Evolutionary conservation across 1,140 invertebrate genomes (phyloP), one percentile per base, ranked within the genome.

Genomic region (Branchinecta lindahli): DNA sequence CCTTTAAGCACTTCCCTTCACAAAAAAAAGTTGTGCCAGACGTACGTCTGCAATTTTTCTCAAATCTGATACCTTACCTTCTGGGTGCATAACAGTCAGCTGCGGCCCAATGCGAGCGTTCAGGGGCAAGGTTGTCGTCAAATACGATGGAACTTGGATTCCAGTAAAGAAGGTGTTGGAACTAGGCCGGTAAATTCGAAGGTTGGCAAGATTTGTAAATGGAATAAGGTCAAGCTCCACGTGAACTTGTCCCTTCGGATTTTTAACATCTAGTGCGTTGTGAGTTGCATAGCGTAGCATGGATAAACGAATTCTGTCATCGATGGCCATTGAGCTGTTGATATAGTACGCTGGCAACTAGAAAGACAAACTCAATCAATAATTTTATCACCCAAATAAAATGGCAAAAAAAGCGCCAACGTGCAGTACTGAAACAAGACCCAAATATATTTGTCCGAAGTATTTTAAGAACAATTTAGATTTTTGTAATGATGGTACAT

Each of bases 111-210:
- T 4, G 2, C 52, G 12, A 61, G 52, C 52, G 18, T 61, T 61
- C 52, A 61, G 18, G 18, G 52, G 52, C 18, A 61, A 20, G 12
- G 52, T 61, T 2, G 12, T 61, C 52, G 12, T 12, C 12, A 61
- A 20, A 61, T 15, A 61, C 4, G 52, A 15, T 6, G 52, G 52
- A 15, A 20, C 18, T 61, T 61, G 52, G 18, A 61, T 61, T 15
- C 52, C 52, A 61, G 52, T 61, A 6, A 61, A 61, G 52, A 61
- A 61, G 52, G 52, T 61, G 6, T 61, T 61, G 52, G 52, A 61
- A 6, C 52, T 61, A 3, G 52, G 52, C 52, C 18, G 12, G 52
- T 15, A 61, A 12, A 61, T 61, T 61, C 18, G 12, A 12, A 61
- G 18, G 18, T 61, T 61, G 12, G 52, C 52, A 12, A 61, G 52